Conservation (phyloP, 2,113 vertebrate genomes). For the Maccullochella peelii region DNA sequence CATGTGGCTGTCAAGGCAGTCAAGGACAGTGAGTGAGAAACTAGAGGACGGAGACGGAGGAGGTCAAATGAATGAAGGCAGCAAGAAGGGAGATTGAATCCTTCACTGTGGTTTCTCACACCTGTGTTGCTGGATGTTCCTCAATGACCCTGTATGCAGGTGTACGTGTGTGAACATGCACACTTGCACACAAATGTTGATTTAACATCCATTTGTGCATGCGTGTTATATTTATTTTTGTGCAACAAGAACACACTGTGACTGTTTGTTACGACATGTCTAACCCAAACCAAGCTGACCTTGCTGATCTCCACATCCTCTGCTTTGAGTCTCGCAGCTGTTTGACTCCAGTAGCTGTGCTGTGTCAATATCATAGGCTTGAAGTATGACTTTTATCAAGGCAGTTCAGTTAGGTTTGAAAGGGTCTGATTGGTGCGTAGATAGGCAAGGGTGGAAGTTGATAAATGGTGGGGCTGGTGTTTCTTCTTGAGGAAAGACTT, state of each 20-base stretch:
- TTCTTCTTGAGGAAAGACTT: constrained; percentile 14
- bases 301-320: constrained; percentile 13
- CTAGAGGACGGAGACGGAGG: constrained; percentile 3
- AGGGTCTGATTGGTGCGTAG: constrained; percentile 12
- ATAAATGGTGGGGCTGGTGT: constrained; percentile 7
- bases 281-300: constrained; percentile 20
- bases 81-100: constrained; percentile 52
- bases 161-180: constrained; percentile 14
- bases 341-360: constrained; percentile 22
- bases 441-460: constrained; percentile 15
- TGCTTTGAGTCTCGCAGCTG: constrained; percentile 5
- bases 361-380: constrained; percentile 18
- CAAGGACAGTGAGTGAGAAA: constrained; percentile 8
- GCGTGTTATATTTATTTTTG: constrained; percentile 22
- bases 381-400: constrained; percentile 24
- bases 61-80: constrained; percentile 20
- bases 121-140: constrained; percentile 46
- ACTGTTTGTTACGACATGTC: constrained; percentile 25
- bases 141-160: neutral
- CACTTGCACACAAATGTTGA: constrained; percentile 12
- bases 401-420: constrained; percentile 35
- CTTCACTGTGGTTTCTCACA: constrained; percentile 57
- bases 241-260: neutral
- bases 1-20: neutral
- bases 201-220: constrained; percentile 17